Evolutionary conservation across 23 tunicate genomes (phyloP).

Genomic region (Diplosoma virens): DNA sequence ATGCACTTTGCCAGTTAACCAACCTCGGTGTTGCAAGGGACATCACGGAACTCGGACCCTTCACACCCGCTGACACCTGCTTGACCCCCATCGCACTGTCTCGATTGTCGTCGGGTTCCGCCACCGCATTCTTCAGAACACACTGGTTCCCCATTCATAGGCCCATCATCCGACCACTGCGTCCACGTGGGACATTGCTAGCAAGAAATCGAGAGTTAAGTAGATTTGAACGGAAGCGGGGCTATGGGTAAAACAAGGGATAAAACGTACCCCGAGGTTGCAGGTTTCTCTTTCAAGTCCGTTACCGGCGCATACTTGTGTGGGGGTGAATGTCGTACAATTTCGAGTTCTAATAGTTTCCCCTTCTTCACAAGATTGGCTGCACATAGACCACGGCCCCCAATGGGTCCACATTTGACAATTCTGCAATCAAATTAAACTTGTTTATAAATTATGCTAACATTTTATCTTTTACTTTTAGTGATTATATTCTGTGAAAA

Average conservation of each 20-base stretch:
- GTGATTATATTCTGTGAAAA: no score
- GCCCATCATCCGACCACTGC: background rate
- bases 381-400: conserved; percentile 55
- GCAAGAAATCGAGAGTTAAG: no score
- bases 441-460: no score
- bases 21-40: background rate
- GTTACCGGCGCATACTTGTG: conserved; percentile 28
- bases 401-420: conserved; percentile 67
- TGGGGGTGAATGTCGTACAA: conserved; percentile 28
- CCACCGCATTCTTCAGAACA: conserved; percentile 1
- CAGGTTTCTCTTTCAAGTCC: conserved; percentile 29
- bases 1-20: background rate
- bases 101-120: background rate
- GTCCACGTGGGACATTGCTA: background rate
- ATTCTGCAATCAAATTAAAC: conserved; percentile 43
- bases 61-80: conserved; percentile 16
- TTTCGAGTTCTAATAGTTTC: conserved; percentile 28
- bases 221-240: no score
- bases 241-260: background rate
- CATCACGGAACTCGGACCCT: background rate
- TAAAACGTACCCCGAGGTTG: conserved; percentile 23
- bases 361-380: conserved; percentile 49
- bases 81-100: conserved; percentile 5
- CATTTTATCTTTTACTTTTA: no score
- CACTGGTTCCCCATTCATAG: background rate